Conservation (phyloP, 37 sponge, comb jelly and placozoan genomes). For the Corticium candelabrum region DNA sequence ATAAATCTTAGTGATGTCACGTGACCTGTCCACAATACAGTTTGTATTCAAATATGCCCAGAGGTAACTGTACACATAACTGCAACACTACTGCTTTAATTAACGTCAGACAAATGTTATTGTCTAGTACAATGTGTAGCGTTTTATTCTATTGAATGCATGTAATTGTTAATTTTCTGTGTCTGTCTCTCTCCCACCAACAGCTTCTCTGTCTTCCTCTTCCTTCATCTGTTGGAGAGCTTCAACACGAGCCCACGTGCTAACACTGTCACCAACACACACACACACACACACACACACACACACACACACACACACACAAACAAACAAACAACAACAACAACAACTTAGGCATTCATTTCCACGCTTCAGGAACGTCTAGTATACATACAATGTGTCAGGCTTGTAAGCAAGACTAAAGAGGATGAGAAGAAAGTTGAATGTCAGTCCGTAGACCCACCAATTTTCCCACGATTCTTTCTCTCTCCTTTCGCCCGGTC, state of each 20-base stretch:
- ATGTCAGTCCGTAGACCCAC: neutral
- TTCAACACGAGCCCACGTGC: neutral
- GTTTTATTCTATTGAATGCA: too few species aligned
- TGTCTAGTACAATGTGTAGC: too few species aligned
- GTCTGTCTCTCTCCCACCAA: too few species aligned
- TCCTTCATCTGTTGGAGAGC: too few species aligned
- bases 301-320: constrained; percentile 14
- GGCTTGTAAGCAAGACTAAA: neutral
- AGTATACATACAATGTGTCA: neutral
- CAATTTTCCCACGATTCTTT: neutral
- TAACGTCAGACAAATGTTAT: too few species aligned
- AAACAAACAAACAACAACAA: neutral
- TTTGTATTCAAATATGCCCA: too few species aligned
- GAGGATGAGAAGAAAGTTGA: neutral
- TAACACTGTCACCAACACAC: constrained; percentile 12
- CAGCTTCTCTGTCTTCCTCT: too few species aligned
- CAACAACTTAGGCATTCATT: constrained; percentile 17
- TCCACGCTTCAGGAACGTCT: neutral
- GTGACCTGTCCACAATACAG: too few species aligned
- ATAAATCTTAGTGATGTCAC: too few species aligned
- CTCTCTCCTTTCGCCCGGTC: neutral
- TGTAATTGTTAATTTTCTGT: too few species aligned
- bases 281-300: constrained; percentile 14
- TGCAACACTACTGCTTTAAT: too few species aligned
- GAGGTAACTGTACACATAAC: too few species aligned